Evolutionary conservation across 2,888 invertebrate species (phyloP).

Genomic region (Ormyrus labotus): DNA sequence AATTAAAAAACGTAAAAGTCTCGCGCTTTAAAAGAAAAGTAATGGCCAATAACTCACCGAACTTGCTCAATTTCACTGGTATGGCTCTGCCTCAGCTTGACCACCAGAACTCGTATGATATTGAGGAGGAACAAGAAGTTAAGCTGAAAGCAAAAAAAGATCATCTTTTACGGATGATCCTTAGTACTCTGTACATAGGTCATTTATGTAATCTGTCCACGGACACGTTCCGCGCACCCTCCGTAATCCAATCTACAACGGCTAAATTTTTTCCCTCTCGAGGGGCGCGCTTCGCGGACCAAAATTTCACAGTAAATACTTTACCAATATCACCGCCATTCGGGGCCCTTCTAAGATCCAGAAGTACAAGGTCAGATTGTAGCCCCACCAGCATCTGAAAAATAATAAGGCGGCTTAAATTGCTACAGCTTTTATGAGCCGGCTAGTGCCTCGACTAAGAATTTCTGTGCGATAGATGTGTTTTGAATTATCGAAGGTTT

Average conservation of each 20-base stretch:
- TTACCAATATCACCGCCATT: constrained; percentile 86
- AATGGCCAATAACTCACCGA: constrained; percentile 76
- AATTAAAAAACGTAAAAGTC: background rate
- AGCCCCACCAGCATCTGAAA: constrained; percentile 88
- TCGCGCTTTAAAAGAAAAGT: too few relatives aligned
- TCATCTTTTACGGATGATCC: background rate
- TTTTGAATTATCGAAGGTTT: too few relatives aligned
- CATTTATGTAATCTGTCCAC: too few relatives aligned
- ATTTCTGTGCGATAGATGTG: too few relatives aligned
- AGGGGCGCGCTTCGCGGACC: too few relatives aligned
- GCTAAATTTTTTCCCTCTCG: too few relatives aligned
- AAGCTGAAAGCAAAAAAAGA: constrained; percentile 77
- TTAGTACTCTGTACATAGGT: background rate
- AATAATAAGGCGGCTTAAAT: too few relatives aligned
- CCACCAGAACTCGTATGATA: constrained; percentile 86
- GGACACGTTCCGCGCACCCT: background rate
- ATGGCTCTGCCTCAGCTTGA: constrained; percentile 84
- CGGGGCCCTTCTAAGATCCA: constrained; percentile 96
- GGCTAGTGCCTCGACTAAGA: too few relatives aligned
- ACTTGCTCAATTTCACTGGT: constrained; percentile 87
- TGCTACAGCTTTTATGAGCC: too few relatives aligned
- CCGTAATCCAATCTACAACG: background rate
- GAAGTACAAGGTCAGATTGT: constrained; percentile 87
- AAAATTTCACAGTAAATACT: constrained; percentile 14
- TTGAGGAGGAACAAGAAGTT: constrained; percentile 88